Base-by-base conservation (phyloP, 1,140 invertebrate genomes). In the Drosophila bipectinata region DNA sequence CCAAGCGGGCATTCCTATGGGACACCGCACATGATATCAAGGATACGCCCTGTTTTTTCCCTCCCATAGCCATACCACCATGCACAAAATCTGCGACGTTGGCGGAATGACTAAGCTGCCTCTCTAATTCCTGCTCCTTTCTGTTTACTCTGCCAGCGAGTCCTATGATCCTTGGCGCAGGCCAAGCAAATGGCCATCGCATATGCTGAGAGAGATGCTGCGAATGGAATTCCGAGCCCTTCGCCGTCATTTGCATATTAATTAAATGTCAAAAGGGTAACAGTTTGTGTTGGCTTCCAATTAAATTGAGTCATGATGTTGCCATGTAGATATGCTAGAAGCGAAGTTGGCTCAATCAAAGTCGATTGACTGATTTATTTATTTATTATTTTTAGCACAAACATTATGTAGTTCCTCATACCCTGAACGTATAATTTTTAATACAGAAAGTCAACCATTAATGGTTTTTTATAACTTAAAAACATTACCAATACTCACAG, bases 191-290 rank as follows among this genome's bases (percentile, higher is more conserved):
- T 41, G 71, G 59, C 71, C 71, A 63, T 55, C 58, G 57, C 69
- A 73, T 73, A 47, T 63, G 71, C 26, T 28, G 6, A 7, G 4
- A 28, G 51, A 34, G 4, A 7, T 61, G 69, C 30, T 62, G 51
- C 54, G 55, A 54, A 32, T 44, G 69, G 45, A 71, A 61, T 74
- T 53, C 59, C 32, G 53, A 37, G 59, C 37, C 62, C 6, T 9
- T 52, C 63, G 54, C 48, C 54, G 14, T 51, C 76, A 85, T 85
- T 85, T 85, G 83, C 81, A 85, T 85, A 85, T 85, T 85, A 85
- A 85, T 85, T 85, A 85, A 85, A 85, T 82, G 82, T 82, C 81
- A 82, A 87, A 82, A 82, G 78, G 74, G 74, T 75, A 75, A 62
- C 67, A 66, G 77, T 60, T 75, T 59, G 54, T 55, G 55, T 28